Evolutionary conservation across 2,113 vertebrate species (phyloP).

Genomic region (Lathamus discolor): DNA sequence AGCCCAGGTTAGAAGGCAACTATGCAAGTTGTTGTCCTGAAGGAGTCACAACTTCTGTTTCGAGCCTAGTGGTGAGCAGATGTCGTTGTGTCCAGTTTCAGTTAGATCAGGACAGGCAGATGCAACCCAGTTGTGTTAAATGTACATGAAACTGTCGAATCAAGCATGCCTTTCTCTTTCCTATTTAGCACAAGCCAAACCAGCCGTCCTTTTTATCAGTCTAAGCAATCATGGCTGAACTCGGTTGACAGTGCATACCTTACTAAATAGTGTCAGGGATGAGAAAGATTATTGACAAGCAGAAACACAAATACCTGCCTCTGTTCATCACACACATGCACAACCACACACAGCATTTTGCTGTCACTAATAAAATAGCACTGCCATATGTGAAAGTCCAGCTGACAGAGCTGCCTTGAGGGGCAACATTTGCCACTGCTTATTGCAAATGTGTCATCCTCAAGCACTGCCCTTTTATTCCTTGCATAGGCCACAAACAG

Average conservation of each 20-base stretch:
- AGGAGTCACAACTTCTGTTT: neutral
- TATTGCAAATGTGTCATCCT: neutral
- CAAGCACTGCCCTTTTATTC: neutral
- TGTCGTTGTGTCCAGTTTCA: neutral
- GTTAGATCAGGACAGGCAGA: neutral
- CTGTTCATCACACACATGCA: accelerated
- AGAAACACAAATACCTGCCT: neutral
- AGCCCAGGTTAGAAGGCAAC: neutral
- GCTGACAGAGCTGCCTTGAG: neutral
- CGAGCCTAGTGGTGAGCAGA: neutral
- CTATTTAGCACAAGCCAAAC: neutral
- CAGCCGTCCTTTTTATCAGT: neutral
- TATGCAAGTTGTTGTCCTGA: accelerated
- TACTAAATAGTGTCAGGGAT: neutral
- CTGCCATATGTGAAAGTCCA: neutral
- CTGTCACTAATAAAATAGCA: neutral
- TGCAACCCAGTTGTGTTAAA: neutral
- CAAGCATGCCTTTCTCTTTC: neutral
- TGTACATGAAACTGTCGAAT: neutral
- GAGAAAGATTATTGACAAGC: neutral
- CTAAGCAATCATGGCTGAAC: neutral
- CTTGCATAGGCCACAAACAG: neutral
- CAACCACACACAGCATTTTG: accelerated
- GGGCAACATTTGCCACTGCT: neutral
- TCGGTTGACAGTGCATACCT: neutral